A percentile compares a stretch with the other conserved stretches of the same genome.
These are phyloP conservation scores for Periophthalmus magnuspinnatus DNA, from an alignment of 2,797 vertebrate genomes.

Conservation along the genomic window DNA sequence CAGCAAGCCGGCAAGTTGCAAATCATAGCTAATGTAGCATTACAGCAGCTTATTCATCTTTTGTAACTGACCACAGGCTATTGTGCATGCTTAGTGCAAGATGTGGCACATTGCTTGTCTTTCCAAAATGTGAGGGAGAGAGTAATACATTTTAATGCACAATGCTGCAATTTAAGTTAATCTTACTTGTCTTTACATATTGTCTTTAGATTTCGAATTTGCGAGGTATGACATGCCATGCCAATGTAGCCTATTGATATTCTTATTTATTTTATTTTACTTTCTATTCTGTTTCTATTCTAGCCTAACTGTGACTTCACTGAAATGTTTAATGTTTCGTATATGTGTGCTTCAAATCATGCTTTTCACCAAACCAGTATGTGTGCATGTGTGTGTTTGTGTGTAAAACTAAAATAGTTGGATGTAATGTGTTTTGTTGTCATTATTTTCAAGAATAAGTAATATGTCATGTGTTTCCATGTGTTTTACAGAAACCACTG, in stretches of 20 bases:
- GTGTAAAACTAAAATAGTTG: background rate
- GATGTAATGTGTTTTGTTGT: conserved; percentile 14
- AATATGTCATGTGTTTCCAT: conserved; percentile 21
- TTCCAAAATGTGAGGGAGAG: conserved; percentile 57
- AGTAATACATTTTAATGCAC: conserved; percentile 39
- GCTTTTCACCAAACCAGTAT: background rate
- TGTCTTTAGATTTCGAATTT: conserved; percentile 12
- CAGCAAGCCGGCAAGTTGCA: conserved; percentile 76
- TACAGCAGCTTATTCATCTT: conserved; percentile 31
- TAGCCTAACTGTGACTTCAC: background rate
- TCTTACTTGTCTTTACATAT: background rate
- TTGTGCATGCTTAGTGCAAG: conserved; percentile 56
- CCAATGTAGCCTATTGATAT: background rate
- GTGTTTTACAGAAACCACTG: conserved; percentile 73
- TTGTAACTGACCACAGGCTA: conserved; percentile 34
- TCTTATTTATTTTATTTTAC: background rate
- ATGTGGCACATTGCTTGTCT: conserved; percentile 51
- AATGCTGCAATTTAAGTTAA: conserved; percentile 14
- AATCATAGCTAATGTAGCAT: conserved; percentile 51
- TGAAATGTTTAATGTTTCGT: conserved; percentile 8
- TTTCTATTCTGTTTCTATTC: no score
- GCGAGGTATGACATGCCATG: background rate
- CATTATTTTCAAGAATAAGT: conserved; percentile 4
- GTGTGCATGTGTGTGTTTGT: conserved; percentile 16
- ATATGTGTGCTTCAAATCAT: conserved; percentile 15